phyloP scores from a whole-genome alignment of 2,797 vertebrate genomes.

The Sparus aurata region DNA sequence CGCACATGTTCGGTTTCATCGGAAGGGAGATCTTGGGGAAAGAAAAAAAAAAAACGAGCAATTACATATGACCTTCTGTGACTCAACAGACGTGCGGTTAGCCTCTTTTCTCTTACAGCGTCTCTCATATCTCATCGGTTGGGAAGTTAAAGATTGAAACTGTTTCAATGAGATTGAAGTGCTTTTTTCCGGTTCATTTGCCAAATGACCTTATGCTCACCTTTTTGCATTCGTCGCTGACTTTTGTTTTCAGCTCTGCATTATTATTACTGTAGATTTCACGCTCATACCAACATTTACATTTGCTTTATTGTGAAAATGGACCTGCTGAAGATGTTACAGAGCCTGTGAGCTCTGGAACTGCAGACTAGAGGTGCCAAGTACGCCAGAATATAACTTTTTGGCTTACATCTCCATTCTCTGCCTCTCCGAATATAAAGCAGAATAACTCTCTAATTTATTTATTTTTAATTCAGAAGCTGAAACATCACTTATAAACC shows the following conservation, averaged over 20 bases:
- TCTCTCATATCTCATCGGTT: conserved; percentile 48
- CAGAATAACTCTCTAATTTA: conserved; percentile 26
- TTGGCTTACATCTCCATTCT: conserved; percentile 34
- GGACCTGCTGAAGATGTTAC: conserved; percentile 63
- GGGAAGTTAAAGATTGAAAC: conserved; percentile 42
- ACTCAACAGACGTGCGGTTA: conserved; percentile 33
- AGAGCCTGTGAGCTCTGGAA: conserved; percentile 43
- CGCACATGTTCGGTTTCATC: conserved; percentile 21
- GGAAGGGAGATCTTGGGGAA: conserved; percentile 32
- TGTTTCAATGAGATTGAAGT: conserved; percentile 60
- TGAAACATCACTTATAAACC: conserved; percentile 33
- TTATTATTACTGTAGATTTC: conserved; percentile 37
- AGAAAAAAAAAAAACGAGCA: neutral
- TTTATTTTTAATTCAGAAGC: conserved; percentile 40
- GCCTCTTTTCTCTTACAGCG: conserved; percentile 39
- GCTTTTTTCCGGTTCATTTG: conserved; percentile 71
- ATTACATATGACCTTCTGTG: conserved; percentile 40
- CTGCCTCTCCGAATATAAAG: conserved; percentile 40
- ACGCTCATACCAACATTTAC: conserved; percentile 30
- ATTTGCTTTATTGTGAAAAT: conserved; percentile 62
- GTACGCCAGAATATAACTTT: conserved; percentile 22
- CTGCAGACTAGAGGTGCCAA: conserved; percentile 56
- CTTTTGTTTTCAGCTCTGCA: conserved; percentile 40
- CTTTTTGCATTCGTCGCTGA: conserved; percentile 30
- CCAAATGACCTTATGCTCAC: conserved; percentile 68